phyloP scores from a whole-genome alignment of 1,140 invertebrate genomes.

The Ceratitis capitata region DNA sequence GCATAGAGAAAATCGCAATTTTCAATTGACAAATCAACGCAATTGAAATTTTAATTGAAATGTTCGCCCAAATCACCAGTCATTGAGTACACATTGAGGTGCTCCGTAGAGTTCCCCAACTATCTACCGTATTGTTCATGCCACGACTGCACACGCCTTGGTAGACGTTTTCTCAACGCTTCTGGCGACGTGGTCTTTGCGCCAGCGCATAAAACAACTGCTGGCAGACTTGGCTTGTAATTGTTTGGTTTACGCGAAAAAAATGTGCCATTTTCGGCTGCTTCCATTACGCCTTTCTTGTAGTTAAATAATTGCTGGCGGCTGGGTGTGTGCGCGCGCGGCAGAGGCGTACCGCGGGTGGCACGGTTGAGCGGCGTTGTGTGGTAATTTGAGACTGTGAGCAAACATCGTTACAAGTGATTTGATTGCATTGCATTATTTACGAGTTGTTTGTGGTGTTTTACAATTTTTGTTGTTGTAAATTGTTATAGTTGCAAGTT shows the following conservation, averaged over 20 bases:
- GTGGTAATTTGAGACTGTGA: background rate
- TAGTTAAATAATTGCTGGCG: constrained; percentile 17
- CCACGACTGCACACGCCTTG: background rate
- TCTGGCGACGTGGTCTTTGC: background rate
- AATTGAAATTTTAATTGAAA: constrained; percentile 29
- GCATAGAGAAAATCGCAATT: background rate
- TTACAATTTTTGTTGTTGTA: no score
- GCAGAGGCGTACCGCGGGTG: background rate
- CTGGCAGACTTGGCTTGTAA: background rate
- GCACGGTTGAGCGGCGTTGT: background rate
- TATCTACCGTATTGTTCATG: background rate
- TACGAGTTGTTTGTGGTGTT: background rate
- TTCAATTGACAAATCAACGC: background rate
- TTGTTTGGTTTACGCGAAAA: constrained; percentile 26
- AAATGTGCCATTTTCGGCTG: constrained; percentile 15
- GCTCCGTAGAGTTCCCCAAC: background rate
- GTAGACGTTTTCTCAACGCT: background rate
- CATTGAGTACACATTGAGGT: background rate
- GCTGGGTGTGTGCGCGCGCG: background rate
- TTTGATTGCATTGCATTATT: constrained; percentile 11
- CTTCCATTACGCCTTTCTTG: constrained; percentile 30
- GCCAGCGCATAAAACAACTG: background rate
- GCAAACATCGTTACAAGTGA: background rate
- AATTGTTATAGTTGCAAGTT: constrained; percentile 20
- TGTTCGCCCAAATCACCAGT: background rate